phyloP scores from a whole-genome alignment of 2,888 invertebrate species.

The Latrodectus hesperus region DNA sequence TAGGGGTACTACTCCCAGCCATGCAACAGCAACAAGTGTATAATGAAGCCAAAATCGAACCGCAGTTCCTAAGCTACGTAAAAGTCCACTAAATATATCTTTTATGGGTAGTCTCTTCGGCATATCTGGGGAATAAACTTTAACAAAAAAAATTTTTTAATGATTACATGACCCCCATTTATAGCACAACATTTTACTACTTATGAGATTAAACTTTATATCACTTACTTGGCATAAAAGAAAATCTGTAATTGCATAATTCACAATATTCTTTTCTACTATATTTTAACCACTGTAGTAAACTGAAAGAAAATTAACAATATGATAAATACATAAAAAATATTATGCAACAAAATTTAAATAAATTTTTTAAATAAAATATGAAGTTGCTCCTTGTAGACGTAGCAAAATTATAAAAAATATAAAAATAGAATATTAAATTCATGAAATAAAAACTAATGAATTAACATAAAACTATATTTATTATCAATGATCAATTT shows the following conservation, averaged over 20 bases:
- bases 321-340: conserved; percentile 72
- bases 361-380: no score
- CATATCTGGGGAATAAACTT: conserved; percentile 98
- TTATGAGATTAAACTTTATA: conserved; percentile 1
- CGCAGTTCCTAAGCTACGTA: conserved; percentile 91
- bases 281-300: conserved; percentile 99
- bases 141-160: conserved; percentile 11
- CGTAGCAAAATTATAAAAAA: no score
- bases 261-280: conserved; percentile 99
- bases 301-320: conserved; percentile 78
- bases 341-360: no score
- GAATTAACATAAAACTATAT: no score
- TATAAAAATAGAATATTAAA: no score
- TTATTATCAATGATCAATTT: no score
- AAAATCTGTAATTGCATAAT: conserved; percentile 96
- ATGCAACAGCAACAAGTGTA: conserved; percentile 95
- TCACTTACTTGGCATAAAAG: conserved; percentile 90
- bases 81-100: conserved; percentile 92
- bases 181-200: not conserved
- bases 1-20: conserved; percentile 96
- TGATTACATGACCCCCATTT: no score
- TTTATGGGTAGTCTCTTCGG: conserved; percentile 95
- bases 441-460: no score
- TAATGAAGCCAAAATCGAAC: conserved; percentile 98
- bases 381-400: no score